Conservation (phyloP, 2,797 vertebrate species). For the Monodelphis domestica region DNA sequence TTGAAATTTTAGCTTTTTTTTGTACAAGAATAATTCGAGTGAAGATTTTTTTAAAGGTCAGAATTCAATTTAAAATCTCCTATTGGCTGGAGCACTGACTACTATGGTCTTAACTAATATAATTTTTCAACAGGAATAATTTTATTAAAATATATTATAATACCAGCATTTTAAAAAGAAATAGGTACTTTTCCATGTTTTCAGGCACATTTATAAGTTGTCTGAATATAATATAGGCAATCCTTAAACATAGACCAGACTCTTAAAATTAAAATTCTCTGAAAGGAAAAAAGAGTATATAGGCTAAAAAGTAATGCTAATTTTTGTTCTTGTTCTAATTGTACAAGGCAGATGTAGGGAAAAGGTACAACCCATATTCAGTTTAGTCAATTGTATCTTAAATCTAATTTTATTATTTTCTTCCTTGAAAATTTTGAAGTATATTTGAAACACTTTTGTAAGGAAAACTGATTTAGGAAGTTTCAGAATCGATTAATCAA, state of each 20-base stretch:
- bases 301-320: no score
- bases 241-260: no score
- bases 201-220: constrained; percentile 42
- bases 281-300: no score
- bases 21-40: constrained; percentile 1
- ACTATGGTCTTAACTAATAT: constrained; percentile 9
- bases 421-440: constrained; percentile 15
- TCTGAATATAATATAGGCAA: constrained; percentile 36
- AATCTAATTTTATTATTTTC: constrained; percentile 16
- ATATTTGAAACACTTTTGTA: background rate
- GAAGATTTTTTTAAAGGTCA: constrained; percentile 38
- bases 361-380: background rate
- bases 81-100: background rate
- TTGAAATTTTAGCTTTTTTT: constrained; percentile 29
- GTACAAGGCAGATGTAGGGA: background rate
- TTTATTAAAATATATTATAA: constrained; percentile 19
- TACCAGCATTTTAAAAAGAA: constrained; percentile 1
- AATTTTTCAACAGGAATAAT: constrained; percentile 32
- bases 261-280: no score
- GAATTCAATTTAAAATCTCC: constrained; percentile 18
- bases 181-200: constrained; percentile 1
- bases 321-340: background rate
- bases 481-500: constrained; percentile 14
- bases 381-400: constrained; percentile 7
- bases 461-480: constrained; percentile 36